These are phyloP conservation scores for Phrynosoma platyrhinos DNA, from an alignment of 2,113 vertebrate genomes.

Conservation along the genomic window DNA sequence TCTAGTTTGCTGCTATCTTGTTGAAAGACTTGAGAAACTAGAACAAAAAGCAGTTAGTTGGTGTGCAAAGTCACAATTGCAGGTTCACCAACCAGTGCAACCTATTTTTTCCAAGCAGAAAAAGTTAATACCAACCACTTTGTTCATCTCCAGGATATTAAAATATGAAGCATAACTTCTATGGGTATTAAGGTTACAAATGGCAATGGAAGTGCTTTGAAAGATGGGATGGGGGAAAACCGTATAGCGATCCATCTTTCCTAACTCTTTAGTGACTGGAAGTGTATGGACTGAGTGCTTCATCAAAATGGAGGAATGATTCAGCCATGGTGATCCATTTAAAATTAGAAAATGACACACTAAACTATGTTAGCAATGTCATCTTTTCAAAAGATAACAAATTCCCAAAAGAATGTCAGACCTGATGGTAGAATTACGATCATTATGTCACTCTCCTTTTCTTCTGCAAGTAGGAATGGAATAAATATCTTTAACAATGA, in stretches of 20 bases:
- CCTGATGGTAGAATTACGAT: neutral
- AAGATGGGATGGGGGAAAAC: neutral
- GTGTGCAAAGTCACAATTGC: constrained; percentile 15
- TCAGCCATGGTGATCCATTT: neutral
- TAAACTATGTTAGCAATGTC: neutral
- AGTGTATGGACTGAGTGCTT: neutral
- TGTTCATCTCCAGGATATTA: constrained; percentile 8
- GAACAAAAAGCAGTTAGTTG: neutral
- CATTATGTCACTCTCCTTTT: constrained; percentile 9
- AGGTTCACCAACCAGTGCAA: neutral
- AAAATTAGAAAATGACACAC: neutral
- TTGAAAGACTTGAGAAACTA: constrained; percentile 12
- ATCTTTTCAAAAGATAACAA: constrained; percentile 24
- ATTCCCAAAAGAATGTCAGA: neutral
- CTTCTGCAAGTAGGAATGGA: constrained; percentile 22
- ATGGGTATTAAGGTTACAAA: neutral
- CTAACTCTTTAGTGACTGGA: neutral
- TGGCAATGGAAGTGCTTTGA: constrained; percentile 6
- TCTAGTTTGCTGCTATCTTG: constrained; percentile 10
- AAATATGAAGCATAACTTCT: constrained; percentile 9
- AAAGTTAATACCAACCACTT: constrained; percentile 17
- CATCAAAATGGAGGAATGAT: constrained; percentile 23
- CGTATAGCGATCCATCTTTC: constrained; percentile 4
- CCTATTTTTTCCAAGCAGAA: neutral
- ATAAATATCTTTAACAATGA: constrained; percentile 9